phyloP scores from a whole-genome alignment of 2,888 invertebrate genomes.

The Ornithoptera priamus region DNA sequence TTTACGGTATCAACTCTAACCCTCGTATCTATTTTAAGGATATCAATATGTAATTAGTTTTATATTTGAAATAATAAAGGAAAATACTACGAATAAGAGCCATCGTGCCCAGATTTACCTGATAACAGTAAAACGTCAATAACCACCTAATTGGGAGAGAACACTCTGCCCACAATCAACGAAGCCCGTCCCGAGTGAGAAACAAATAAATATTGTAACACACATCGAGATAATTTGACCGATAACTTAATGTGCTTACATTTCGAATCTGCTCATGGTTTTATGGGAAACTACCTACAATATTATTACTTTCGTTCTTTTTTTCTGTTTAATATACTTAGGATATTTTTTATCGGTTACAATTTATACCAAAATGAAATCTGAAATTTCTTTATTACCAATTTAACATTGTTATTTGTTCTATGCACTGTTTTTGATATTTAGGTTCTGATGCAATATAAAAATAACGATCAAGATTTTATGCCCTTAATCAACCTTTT shows the following conservation, averaged over 20 bases:
- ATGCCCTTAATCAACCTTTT: no score
- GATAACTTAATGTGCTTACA: slow-evolving; percentile 80
- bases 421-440: no score
- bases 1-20: not conserved
- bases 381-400: not conserved
- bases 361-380: not conserved
- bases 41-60: slow-evolving; percentile 13
- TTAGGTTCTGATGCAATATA: no score
- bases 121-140: slow-evolving; percentile 80
- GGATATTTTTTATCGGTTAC: not conserved
- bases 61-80: slow-evolving; percentile 12
- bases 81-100: slow-evolving; percentile 62
- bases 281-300: slow-evolving; percentile 76
- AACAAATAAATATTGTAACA: slow-evolving; percentile 80
- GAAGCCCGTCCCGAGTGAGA: slow-evolving; percentile 63
- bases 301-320: slow-evolving; percentile 42
- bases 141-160: slow-evolving; percentile 79
- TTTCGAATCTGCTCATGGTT: slow-evolving; percentile 78
- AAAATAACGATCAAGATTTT: no score
- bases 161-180: slow-evolving; percentile 68
- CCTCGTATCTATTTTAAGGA: not conserved
- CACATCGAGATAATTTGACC: slow-evolving; percentile 71
- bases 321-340: not conserved
- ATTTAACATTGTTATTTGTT: not conserved
- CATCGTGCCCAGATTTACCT: slow-evolving; percentile 63